A percentile compares a stretch with the other conserved stretches of the same genome.
These are phyloP conservation scores for Palythoa caribaeorum DNA, from an alignment of 92 coral and sea anemone species.

Conservation along the genomic window DNA sequence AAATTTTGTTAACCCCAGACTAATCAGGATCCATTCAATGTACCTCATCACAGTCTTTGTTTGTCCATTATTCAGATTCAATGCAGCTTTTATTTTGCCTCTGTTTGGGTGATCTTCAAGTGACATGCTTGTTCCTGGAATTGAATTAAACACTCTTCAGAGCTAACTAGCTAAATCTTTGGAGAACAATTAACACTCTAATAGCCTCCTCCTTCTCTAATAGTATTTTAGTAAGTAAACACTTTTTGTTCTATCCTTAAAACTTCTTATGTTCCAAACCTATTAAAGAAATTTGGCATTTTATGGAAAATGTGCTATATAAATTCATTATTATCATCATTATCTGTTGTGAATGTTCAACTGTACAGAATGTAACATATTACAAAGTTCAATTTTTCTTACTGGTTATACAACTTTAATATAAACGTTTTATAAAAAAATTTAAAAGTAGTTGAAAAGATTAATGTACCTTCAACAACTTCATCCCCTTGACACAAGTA, in stretches of 20 bases:
- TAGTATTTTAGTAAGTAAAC: background rate
- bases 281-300: too few relatives aligned
- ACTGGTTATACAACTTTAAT: background rate
- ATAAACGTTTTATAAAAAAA: background rate
- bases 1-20: conserved; percentile 26
- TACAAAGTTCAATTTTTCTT: background rate
- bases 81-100: conserved; percentile 25
- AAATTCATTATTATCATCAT: background rate
- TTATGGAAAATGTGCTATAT: background rate
- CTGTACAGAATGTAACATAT: too few relatives aligned
- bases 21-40: background rate
- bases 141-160: conserved; percentile 23
- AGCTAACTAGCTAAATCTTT: conserved; percentile 9
- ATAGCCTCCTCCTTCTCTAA: conserved; percentile 25
- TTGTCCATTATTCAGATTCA: conserved; percentile 21
- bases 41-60: conserved; percentile 37
- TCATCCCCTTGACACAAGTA: conserved; percentile 47
- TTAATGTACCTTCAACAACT: conserved; percentile 43
- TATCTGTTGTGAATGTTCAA: background rate
- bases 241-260: too few relatives aligned
- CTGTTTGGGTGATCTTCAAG: conserved; percentile 35
- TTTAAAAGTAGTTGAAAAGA: background rate
- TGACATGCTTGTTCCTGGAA: conserved; percentile 25
- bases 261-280: too few relatives aligned
- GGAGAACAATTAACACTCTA: conserved; percentile 17